Evolutionary conservation across 2,113 vertebrate genomes (phyloP).

Genomic region (Xiphophorus couchianus): DNA sequence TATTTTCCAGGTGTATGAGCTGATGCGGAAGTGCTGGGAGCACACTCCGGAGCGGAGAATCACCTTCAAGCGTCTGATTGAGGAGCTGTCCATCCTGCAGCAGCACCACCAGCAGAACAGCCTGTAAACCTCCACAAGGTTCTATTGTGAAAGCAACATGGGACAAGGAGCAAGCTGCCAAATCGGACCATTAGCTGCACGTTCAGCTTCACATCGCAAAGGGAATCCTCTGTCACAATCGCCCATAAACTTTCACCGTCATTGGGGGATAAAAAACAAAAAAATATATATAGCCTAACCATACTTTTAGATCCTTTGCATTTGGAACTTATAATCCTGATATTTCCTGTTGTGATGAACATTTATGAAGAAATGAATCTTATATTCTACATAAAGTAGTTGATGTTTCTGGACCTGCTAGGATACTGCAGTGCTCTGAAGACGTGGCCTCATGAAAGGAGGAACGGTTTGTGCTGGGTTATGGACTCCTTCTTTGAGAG

Average conservation of each 20-base stretch:
- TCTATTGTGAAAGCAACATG: neutral
- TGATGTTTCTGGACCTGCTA: neutral
- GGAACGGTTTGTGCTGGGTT: neutral
- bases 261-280: neutral
- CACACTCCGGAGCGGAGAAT: constrained; percentile 85
- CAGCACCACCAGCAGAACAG: constrained; percentile 30
- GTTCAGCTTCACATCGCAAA: constrained; percentile 10
- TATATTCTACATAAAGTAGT: neutral
- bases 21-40: constrained; percentile 95
- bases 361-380: neutral
- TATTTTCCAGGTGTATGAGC: constrained; percentile 85
- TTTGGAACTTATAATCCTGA: neutral
- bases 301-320: neutral
- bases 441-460: neutral
- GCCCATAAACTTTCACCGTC: constrained; percentile 9
- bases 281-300: neutral
- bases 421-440: neutral
- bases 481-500: constrained; percentile 2
- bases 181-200: constrained; percentile 24
- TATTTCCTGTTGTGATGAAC: neutral
- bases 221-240: neutral
- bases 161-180: neutral
- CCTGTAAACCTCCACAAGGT: constrained; percentile 1
- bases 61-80: constrained; percentile 88
- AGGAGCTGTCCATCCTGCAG: constrained; percentile 86